These are phyloP conservation scores for Pangasius larnaudii DNA, from an alignment of 2,797 vertebrate species.

Conservation along the genomic window DNA sequence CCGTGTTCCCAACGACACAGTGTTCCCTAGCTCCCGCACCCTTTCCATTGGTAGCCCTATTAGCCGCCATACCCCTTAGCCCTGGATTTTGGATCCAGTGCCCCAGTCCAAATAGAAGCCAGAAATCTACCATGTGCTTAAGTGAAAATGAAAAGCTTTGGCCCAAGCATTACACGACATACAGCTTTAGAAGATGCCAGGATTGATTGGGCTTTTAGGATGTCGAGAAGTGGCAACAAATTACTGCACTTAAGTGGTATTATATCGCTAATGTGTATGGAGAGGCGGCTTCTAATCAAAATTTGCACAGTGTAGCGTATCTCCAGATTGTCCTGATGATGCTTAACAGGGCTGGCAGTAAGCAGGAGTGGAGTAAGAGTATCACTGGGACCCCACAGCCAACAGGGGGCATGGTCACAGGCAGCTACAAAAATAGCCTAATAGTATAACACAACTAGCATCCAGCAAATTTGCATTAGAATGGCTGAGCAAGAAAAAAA, in stretches of 20 bases:
- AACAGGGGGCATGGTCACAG: neutral
- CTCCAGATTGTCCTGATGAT: constrained; percentile 11
- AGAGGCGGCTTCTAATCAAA: constrained; percentile 63
- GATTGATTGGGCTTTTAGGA: constrained; percentile 60
- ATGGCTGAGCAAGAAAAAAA: neutral
- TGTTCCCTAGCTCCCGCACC: constrained; percentile 80
- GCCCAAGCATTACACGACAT: constrained; percentile 16
- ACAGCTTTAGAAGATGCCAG: constrained; percentile 45
- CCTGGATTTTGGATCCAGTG: neutral
- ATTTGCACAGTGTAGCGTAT: constrained; percentile 66
- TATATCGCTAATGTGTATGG: constrained; percentile 49
- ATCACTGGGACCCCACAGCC: constrained; percentile 4
- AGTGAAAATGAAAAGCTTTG: constrained; percentile 25
- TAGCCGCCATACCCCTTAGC: neutral
- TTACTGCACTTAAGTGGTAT: constrained; percentile 63
- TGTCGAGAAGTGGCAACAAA: constrained; percentile 63
- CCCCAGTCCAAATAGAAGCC: neutral
- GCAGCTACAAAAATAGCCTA: constrained; percentile 1
- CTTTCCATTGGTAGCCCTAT: constrained; percentile 67
- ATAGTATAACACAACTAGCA: neutral
- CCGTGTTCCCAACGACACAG: constrained; percentile 83
- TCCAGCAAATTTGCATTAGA: neutral
- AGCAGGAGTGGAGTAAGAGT: neutral
- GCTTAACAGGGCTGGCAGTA: neutral
- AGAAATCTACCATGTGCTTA: neutral